Evolutionary conservation across 2,888 invertebrate species (phyloP), one percentile per base, ranked within the genome.

Genomic region (Pterostichus madidus): DNA sequence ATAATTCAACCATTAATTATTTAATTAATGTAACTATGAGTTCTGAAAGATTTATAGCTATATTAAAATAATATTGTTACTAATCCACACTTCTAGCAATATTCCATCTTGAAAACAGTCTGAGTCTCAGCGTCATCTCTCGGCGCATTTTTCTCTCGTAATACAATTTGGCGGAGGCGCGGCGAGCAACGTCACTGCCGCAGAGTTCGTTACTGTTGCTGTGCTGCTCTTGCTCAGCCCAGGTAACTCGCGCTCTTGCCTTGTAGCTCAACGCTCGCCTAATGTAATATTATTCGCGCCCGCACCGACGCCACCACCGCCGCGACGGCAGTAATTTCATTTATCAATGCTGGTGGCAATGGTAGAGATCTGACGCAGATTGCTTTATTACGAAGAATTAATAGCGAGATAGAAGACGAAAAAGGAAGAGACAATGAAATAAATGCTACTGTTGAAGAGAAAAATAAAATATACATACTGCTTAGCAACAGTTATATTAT

Each of bases 81-180:
- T 24, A 24, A 24, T 24, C 24, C 24, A 24, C 24, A 24, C 24
- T 3, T 24, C 24, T 24, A 24, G 24, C 24, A 24, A 24, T 24
- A 24, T 24, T 24, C 3, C 24, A 24, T 24, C 24, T 24, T 24
- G 24, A 24, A 24, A 1, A 24, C 24, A 2, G 24, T 24, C 3
- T 24, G 8, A 39, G 8, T 6, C 39, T 8, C 8, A 5, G 39
- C 39, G 39, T 8, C 39, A 39, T 39, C 39, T 39, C 39, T 7
- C 39, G 39, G 39, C 39, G 39, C 17, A 71, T 44, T 71, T 71
- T 31, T 71, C 17, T 15, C 71, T 10, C 7, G 46, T 71, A 71
- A 71, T 24, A 24, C 46, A 71, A 71, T 71, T 71, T 71, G 64
- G 64, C 64, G 64, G 64, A 64, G 64, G 24, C 64, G 64, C 64